phyloP scores from a whole-genome alignment of 2,113 vertebrate genomes.

The Tricholaema leucomelas region DNA sequence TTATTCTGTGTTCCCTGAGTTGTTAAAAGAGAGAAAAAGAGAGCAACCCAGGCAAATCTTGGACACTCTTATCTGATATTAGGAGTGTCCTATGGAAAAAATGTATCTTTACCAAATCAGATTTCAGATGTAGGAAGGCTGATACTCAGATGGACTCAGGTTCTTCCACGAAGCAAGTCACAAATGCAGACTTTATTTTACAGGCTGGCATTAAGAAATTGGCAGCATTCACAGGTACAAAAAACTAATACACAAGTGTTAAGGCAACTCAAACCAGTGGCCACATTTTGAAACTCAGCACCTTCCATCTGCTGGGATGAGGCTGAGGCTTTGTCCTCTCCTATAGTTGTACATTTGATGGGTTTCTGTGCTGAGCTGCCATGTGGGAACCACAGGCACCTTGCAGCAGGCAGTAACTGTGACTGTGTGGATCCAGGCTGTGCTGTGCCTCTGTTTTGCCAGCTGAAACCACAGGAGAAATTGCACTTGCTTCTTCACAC shows the following conservation, averaged over 20 bases:
- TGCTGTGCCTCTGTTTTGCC: not conserved
- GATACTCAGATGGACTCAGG: not conserved
- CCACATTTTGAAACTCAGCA: not conserved
- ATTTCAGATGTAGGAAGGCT: not conserved
- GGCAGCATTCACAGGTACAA: not conserved
- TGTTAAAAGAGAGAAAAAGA: not conserved
- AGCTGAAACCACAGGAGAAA: not conserved
- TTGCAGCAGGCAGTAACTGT: not conserved
- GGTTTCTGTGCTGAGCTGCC: not conserved
- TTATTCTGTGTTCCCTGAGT: not conserved
- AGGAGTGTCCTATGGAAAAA: not conserved
- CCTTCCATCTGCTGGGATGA: not conserved
- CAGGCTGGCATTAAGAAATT: not conserved
- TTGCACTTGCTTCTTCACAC: fast-evolving
- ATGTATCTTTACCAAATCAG: not conserved
- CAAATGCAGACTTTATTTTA: not conserved
- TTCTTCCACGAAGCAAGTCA: not conserved
- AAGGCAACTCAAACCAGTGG: not conserved
- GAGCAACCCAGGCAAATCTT: not conserved
- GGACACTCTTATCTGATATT: not conserved
- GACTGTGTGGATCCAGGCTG: not conserved
- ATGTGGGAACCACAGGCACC: fast-evolving
- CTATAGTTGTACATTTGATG: fast-evolving
- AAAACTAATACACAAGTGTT: not conserved
- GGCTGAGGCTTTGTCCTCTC: fast-evolving